These are phyloP conservation scores for Epinotia brunnichana DNA, from an alignment of 2,888 invertebrate species.

Conservation along the genomic window DNA sequence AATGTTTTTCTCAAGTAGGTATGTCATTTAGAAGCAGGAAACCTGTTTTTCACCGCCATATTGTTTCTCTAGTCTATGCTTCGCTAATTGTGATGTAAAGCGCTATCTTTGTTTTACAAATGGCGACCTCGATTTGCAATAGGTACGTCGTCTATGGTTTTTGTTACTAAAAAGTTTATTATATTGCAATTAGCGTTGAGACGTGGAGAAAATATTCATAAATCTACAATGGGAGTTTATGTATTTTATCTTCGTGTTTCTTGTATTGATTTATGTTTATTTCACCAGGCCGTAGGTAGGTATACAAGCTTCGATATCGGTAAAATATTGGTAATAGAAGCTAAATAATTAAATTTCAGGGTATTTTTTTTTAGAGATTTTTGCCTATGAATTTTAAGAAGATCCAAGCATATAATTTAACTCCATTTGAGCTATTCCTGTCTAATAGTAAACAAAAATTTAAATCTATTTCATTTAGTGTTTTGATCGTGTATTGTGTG, in stretches of 20 bases:
- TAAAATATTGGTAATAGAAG: no score
- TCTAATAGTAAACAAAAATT: no score
- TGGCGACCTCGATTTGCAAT: slow-evolving; percentile 70
- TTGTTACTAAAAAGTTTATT: slow-evolving; percentile 41
- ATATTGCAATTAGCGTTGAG: slow-evolving; percentile 29
- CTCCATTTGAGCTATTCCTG: no score
- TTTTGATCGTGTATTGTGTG: no score
- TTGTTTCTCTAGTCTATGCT: slow-evolving; percentile 74
- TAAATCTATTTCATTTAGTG: no score
- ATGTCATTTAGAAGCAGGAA: slow-evolving; percentile 68
- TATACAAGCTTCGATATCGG: no score
- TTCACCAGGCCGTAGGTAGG: background rate
- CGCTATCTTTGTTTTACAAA: slow-evolving; percentile 78
- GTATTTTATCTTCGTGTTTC: background rate
- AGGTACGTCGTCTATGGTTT: slow-evolving; percentile 43
- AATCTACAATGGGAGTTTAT: background rate
- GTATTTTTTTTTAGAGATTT: no score
- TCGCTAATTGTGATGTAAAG: slow-evolving; percentile 78
- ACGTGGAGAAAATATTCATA: slow-evolving; percentile 19
- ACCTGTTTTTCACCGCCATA: slow-evolving; percentile 77
- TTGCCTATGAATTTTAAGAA: no score
- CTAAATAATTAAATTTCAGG: no score
- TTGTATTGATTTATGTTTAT: background rate
- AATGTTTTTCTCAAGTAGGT: slow-evolving; percentile 53
- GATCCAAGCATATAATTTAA: no score